Percentiles rank a stretch among this genome's conserved stretches.
These are phyloP conservation scores for Hippopotamyrus pictus DNA, from an alignment of 2,797 vertebrate species.

Conservation along the genomic window DNA sequence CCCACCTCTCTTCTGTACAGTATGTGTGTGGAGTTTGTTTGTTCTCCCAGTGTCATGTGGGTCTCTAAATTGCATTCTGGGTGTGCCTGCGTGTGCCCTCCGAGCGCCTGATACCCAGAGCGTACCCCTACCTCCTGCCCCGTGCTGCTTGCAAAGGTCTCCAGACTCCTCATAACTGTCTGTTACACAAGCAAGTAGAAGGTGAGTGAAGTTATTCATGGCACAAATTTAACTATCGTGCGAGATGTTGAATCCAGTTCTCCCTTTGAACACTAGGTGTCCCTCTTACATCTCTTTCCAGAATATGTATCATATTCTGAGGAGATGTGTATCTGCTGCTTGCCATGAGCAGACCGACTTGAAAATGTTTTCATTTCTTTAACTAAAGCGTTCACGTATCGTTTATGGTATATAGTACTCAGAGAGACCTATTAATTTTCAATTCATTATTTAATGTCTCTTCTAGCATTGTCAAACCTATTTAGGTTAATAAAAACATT, in stretches of 20 bases:
- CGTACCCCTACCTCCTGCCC: background rate
- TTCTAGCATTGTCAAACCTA: background rate
- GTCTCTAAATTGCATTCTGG: background rate
- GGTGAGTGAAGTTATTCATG: background rate
- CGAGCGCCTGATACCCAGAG: background rate
- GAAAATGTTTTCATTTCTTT: background rate
- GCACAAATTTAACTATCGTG: background rate
- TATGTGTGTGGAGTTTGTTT: background rate
- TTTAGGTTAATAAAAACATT: background rate
- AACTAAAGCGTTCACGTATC: background rate
- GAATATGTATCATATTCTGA: background rate
- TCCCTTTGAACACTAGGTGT: conserved; percentile 14
- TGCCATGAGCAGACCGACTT: background rate
- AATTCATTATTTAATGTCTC: background rate
- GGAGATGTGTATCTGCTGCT: background rate
- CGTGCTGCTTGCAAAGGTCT: background rate
- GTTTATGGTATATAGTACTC: background rate
- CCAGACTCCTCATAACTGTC: background rate
- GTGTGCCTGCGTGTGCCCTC: background rate
- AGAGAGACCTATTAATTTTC: background rate
- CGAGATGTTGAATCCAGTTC: background rate
- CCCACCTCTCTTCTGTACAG: background rate
- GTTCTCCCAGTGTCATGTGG: background rate
- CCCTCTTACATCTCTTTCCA: conserved; percentile 2
- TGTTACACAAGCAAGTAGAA: background rate